Evolutionary conservation across 2,113 vertebrate genomes (phyloP).

Genomic region (Thermophis baileyi): DNA sequence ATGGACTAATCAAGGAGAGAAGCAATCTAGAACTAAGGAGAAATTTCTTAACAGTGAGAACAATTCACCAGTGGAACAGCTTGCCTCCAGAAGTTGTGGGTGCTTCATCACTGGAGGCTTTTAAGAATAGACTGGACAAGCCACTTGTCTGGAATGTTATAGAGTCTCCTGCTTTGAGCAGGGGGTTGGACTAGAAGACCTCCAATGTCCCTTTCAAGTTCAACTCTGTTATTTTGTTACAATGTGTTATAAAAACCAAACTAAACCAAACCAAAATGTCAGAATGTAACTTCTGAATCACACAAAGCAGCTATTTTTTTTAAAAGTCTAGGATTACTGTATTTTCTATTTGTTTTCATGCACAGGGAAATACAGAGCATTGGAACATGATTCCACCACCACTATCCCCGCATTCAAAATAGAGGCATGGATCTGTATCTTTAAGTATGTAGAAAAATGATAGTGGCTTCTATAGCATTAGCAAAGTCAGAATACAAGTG

Average conservation of each 20-base stretch:
- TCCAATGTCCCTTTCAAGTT: not conserved
- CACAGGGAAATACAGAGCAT: slow-evolving; percentile 70
- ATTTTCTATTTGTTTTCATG: slow-evolving; percentile 72
- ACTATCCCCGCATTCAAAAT: slow-evolving; percentile 67
- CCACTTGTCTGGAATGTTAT: not conserved
- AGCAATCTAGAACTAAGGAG: not conserved
- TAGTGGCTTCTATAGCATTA: slow-evolving; percentile 55
- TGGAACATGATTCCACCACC: slow-evolving; percentile 11
- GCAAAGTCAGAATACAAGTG: slow-evolving; percentile 71
- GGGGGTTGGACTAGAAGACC: not conserved
- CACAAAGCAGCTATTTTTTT: slow-evolving; percentile 70
- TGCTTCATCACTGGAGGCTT: not conserved
- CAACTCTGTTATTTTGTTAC: not conserved
- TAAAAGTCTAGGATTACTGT: slow-evolving; percentile 59
- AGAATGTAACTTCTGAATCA: slow-evolving; percentile 68
- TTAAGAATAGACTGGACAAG: not conserved
- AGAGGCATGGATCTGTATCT: slow-evolving; percentile 68
- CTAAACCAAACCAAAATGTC: slow-evolving; percentile 33
- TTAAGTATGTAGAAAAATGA: slow-evolving; percentile 70
- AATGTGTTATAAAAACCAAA: slow-evolving; percentile 62
- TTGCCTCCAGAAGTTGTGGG: not conserved
- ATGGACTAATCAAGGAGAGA: not conserved
- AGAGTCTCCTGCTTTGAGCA: not conserved
- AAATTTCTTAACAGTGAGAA: not conserved
- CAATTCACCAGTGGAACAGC: not conserved